phyloP scores from a whole-genome alignment of 2,797 vertebrate genomes.

The Anolis apletophallus region DNA sequence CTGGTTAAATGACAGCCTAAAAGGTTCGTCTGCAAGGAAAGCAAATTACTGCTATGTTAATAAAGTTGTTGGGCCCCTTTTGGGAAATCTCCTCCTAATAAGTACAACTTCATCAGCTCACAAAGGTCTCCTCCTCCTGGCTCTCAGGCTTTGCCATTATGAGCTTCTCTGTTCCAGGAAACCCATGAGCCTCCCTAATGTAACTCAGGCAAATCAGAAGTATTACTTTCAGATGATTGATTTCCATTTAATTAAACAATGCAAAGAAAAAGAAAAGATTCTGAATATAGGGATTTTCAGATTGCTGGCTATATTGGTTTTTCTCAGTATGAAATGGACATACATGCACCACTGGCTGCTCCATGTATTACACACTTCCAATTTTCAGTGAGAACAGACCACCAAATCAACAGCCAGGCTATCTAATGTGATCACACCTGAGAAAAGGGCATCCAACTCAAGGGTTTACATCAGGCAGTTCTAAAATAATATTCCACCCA shows the following conservation, averaged over 20 bases:
- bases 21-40: not conserved
- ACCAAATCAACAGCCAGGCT: too few relatives aligned
- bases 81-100: not conserved
- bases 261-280: not conserved
- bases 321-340: too few relatives aligned
- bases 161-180: not conserved
- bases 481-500: too few relatives aligned
- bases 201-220: not conserved
- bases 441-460: too few relatives aligned
- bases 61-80: not conserved
- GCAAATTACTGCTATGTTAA: not conserved
- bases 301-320: not conserved
- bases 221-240: not conserved
- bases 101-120: not conserved
- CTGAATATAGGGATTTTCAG: not conserved
- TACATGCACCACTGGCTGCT: not conserved
- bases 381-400: not conserved
- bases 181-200: not conserved
- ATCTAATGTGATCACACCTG: too few relatives aligned
- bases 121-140: too few relatives aligned
- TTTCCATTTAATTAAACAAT: constrained; percentile 1
- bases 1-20: not conserved
- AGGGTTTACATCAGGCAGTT: too few relatives aligned
- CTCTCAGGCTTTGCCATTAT: not conserved
- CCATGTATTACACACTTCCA: not conserved